Evolutionary conservation across 2,888 invertebrate species (phyloP), one percentile per base, ranked within the genome.

Genomic region (Achlya flavicornis): DNA sequence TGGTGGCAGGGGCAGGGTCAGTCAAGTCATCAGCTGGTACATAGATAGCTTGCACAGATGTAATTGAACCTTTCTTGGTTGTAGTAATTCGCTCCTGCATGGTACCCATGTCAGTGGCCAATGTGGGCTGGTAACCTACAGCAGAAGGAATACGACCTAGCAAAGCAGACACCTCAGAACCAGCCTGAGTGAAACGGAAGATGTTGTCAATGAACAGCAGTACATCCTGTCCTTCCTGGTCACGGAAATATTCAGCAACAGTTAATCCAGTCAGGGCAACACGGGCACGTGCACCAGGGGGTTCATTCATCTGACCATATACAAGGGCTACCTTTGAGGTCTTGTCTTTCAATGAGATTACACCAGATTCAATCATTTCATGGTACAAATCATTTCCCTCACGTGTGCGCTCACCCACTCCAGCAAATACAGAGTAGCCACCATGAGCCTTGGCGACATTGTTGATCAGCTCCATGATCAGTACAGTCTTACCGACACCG

Each of bases 41-140:
- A 81, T 98, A 98, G 86, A 98, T 98, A 75, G 98, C 98, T 93
- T 98, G 98, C 77, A 99, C 98, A 58, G 98, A 98, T 68, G 98
- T 99, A 85, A 98, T 98, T 77, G 98, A 98, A 74, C 98, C 98
- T 91, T 98, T 98, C 92, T 96, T 97, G 75, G 98, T 98, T 77
- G 98, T 98, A 71, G 98, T 98, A 91, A 98, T 98, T 87, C 98
- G 95, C 92, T 99, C 98, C 95, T 99, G 98, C 98, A 98, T 98
- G 84, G 97, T 96, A 96, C 98, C 98, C 98, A 98, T 98, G 95
- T 98, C 98, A 86, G 98, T 98, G 81, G 98, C 98, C 88, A 98
- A 91, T 16, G 98, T 99, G 63, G 98, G 98, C 88, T 99, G 98
- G 91, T 99, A 98, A 87, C 98, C 98, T 83, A 99, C 98, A 86